Conservation (phyloP, 2,113 vertebrate species). For the Trematocara macrostoma region DNA sequence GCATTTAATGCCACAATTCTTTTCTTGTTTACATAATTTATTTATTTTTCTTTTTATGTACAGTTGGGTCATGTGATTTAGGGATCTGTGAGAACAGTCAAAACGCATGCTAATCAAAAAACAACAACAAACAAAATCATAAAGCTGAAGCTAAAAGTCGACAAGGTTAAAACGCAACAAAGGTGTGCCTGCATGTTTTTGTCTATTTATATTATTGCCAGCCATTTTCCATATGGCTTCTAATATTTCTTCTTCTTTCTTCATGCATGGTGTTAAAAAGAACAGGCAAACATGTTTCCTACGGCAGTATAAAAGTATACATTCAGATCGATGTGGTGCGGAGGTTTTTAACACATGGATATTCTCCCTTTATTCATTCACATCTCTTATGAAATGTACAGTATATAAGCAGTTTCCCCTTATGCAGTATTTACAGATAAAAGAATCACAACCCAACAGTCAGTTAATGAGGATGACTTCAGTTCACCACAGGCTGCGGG, state of each 20-base stretch:
- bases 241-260: background rate
- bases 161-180: background rate
- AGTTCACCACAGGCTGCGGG: slow-evolving; percentile 49
- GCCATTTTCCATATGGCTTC: background rate
- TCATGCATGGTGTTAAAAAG: background rate
- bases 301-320: background rate
- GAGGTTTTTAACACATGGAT: background rate
- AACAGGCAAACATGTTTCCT: background rate
- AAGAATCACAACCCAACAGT: slow-evolving; percentile 32
- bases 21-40: background rate
- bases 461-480: slow-evolving; percentile 61
- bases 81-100: background rate
- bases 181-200: background rate
- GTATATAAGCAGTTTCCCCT: slow-evolving; percentile 19
- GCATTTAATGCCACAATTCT: background rate
- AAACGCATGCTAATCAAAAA: background rate
- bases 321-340: background rate
- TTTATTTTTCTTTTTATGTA: background rate
- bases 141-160: background rate
- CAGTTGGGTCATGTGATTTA: background rate
- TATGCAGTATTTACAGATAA: slow-evolving; percentile 51
- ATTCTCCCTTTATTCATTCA: background rate
- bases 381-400: background rate
- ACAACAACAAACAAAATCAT: background rate
- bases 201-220: background rate